Percentiles rank a stretch among this genome's conserved stretches.
phyloP scores from a whole-genome alignment of 1,140 invertebrate species.

The Saccostrea glomerata region DNA sequence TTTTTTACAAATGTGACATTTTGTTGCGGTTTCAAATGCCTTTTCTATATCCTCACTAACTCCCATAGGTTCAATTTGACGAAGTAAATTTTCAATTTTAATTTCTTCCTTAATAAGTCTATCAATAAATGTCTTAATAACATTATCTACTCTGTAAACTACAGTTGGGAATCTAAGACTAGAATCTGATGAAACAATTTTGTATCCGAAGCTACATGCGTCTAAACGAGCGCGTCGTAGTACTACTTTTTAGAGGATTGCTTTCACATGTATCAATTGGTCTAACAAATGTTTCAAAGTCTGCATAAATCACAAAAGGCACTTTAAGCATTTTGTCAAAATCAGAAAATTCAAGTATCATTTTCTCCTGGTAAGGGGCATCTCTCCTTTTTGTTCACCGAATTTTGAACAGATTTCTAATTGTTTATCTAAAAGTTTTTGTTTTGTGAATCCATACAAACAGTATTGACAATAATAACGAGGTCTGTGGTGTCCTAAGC shows the following conservation, averaged over 20 bases:
- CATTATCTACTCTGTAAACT: constrained; percentile 39
- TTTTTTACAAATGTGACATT: constrained; percentile 38
- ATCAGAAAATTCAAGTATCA: constrained; percentile 36
- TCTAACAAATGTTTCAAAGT: constrained; percentile 30
- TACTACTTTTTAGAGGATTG: constrained; percentile 7
- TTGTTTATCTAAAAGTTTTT: constrained; percentile 22
- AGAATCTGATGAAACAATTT: constrained; percentile 10
- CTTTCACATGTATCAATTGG: constrained; percentile 23
- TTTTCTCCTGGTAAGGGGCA: constrained; percentile 6
- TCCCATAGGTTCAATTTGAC: constrained; percentile 13
- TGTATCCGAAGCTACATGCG: constrained; percentile 42
- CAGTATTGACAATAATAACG: constrained; percentile 45
- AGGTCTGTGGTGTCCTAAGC: neutral
- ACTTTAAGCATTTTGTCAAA: neutral
- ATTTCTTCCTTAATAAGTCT: constrained; percentile 37
- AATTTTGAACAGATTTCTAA: constrained; percentile 37
- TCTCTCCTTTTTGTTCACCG: constrained; percentile 22
- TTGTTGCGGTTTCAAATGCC: neutral
- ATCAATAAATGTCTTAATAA: neutral
- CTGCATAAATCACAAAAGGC: neutral
- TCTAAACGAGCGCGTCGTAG: constrained; percentile 14
- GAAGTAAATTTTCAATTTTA: constrained; percentile 28
- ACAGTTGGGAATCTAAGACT: too few relatives aligned
- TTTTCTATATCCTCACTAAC: constrained; percentile 26
- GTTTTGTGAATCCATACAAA: constrained; percentile 29